Percentiles rank a stretch among this genome's conserved stretches.
phyloP scores from a whole-genome alignment of 1,140 invertebrate genomes.

The Hylyphantes graminicola region DNA sequence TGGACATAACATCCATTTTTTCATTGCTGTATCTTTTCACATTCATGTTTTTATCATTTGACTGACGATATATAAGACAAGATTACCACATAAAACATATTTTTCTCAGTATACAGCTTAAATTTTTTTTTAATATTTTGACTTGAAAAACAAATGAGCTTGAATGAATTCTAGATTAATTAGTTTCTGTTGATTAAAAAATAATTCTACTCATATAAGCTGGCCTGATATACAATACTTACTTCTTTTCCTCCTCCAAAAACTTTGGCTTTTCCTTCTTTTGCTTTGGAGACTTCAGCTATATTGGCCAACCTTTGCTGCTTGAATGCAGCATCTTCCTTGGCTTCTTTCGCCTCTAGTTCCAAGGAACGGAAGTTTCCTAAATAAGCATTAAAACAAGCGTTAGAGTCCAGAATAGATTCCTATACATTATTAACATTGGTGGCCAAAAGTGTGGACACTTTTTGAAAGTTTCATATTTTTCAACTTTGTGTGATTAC shows the following conservation, averaged over 20 bases:
- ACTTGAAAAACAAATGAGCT: no score
- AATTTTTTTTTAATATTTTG: no score
- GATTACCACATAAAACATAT: no score
- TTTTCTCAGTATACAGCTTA: not conserved
- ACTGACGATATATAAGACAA: not conserved
- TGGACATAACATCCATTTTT: not conserved
- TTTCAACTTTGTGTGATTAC: no score
- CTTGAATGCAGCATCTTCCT: slow-evolving; percentile 79
- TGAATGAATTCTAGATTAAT: no score
- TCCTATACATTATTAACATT: no score
- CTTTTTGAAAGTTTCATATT: no score
- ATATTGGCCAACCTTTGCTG: slow-evolving; percentile 85
- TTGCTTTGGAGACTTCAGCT: slow-evolving; percentile 78
- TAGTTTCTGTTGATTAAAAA: not conserved
- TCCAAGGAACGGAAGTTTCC: slow-evolving; percentile 67
- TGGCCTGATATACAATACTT: not conserved
- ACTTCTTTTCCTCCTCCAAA: slow-evolving; percentile 77
- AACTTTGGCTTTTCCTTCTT: slow-evolving; percentile 75
- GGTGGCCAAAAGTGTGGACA: no score
- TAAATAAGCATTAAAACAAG: slow-evolving; percentile 48
- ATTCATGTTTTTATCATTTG: not conserved
- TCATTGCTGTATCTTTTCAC: not conserved
- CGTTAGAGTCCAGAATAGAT: no score
- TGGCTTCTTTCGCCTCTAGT: slow-evolving; percentile 63
- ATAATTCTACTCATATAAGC: not conserved